Base-by-base conservation (phyloP, 2,797 vertebrate species). In the Meriones psammophilus region DNA sequence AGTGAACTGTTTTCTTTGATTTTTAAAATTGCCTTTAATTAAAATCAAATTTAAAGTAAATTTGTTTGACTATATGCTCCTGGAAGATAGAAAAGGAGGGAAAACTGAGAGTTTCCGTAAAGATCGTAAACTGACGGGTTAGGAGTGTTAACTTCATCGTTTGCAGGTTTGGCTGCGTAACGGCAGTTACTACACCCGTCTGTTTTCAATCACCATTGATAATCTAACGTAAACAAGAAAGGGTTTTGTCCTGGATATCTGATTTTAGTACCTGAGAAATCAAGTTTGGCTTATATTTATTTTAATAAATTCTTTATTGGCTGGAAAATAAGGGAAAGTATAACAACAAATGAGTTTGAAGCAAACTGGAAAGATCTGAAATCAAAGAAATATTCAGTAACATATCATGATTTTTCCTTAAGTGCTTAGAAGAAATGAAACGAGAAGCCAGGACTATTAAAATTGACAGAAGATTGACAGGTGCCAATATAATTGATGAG, bases 401-500 rank as follows among this genome's bases (percentile, higher is more conserved):
- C 5, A 2, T 96, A 94, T 97, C 71, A 28, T 94, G 87, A 64
- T 98, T 93, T 93, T 98, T 13, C 77, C 95, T 98, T 85, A 97
- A 99, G 99, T 99, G 99, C 73, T 98, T 99, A 98, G 99, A 99
- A 98, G 99, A 99, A 98, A 99, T 99, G 99, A 99, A 99, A 99
- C 98, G 98, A 89, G 99, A 99, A 98, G 98, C 98, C 91, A 99
- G 99, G 97, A 98, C 99, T 79, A 99, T 99, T 97, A 99, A 99
- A 98, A 99, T 99, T 95, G 99, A 99, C 98, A 99, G 99, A 98
- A 99, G 99, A 98, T 98, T 99, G 94, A 99, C 99, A 0, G 99
- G 99, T 98, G 99, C 99, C 10, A 99, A 99, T 98, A 99, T 99
- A 98, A 99, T 99, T 95, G 99, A 99, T 98, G 99, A 99, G 97